Conservation (phyloP, 2,797 vertebrate genomes). For the Ictinia mississippiensis region DNA sequence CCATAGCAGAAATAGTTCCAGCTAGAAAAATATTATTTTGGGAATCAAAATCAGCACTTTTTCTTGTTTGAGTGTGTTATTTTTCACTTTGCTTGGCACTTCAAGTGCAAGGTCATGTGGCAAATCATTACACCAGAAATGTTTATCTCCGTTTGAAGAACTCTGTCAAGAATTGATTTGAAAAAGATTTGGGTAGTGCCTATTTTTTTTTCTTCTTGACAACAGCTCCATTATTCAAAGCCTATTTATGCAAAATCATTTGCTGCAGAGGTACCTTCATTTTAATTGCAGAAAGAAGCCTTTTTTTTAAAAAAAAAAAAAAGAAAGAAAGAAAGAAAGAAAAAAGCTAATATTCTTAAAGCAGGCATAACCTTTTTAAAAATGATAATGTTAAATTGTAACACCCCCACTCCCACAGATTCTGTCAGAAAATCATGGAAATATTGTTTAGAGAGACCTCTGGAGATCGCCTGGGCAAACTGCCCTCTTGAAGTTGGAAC, state of each 20-base stretch:
- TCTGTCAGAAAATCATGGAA: not conserved
- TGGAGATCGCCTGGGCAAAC: not conserved
- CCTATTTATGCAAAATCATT: constrained; percentile 39
- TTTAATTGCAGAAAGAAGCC: constrained; percentile 33
- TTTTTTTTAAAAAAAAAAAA: not conserved
- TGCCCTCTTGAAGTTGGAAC: not conserved
- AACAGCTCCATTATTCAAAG: constrained; percentile 35
- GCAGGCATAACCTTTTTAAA: not conserved
- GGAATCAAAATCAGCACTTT: constrained; percentile 55
- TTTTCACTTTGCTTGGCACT: constrained; percentile 48
- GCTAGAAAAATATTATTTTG: constrained; percentile 46
- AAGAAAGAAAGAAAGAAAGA: no score
- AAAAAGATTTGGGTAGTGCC: not conserved
- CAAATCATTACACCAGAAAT: constrained; percentile 35
- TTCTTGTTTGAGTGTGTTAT: constrained; percentile 22
- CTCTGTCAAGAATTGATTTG: not conserved
- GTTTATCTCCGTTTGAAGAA: constrained; percentile 3
- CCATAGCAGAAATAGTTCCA: constrained; percentile 28
- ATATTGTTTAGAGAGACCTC: not conserved
- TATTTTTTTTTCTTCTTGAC: not conserved
- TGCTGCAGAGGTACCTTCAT: not conserved
- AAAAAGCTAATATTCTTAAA: not conserved
- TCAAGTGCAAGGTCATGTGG: constrained; percentile 39
- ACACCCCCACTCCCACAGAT: not conserved
- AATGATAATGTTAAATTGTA: not conserved